phyloP scores from a whole-genome alignment of 2,113 vertebrate genomes.

The Scatophagus argus region DNA sequence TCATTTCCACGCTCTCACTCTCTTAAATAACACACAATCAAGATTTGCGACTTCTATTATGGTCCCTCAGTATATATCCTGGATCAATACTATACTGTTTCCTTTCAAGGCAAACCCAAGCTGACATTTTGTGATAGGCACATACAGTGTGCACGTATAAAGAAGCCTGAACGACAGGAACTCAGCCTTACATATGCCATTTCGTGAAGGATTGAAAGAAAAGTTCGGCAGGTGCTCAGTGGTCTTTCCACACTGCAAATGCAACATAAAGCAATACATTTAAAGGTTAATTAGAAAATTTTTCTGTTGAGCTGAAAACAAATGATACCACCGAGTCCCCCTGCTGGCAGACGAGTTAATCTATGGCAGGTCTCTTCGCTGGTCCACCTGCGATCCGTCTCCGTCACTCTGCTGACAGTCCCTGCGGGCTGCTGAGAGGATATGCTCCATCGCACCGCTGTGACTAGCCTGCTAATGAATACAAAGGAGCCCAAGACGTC shows the following conservation, averaged over 20 bases:
- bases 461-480: conserved; percentile 81
- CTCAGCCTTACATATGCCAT: too few relatives aligned
- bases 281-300: conserved; percentile 97
- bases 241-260: conserved; percentile 55
- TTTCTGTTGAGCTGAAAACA: conserved; percentile 89
- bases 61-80: background rate
- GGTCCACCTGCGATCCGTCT: conserved; percentile 90
- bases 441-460: conserved; percentile 76
- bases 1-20: background rate
- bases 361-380: conserved; percentile 82
- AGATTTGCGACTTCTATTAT: conserved; percentile 3
- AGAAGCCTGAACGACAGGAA: background rate
- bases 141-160: background rate
- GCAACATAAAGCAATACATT: conserved; percentile 81
- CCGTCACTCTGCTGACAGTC: conserved; percentile 86
- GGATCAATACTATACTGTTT: conserved; percentile 25
- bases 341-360: conserved; percentile 87
- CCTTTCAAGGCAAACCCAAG: background rate
- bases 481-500: conserved; percentile 70
- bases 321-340: conserved; percentile 73
- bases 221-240: conserved; percentile 32
- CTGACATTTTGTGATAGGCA: conserved; percentile 31
- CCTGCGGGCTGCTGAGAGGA: conserved; percentile 80
- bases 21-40: conserved; percentile 19
- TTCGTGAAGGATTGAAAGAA: conserved; percentile 43